Conservation (phyloP, 1,140 invertebrate species). For the Mactra quadrangularis region DNA sequence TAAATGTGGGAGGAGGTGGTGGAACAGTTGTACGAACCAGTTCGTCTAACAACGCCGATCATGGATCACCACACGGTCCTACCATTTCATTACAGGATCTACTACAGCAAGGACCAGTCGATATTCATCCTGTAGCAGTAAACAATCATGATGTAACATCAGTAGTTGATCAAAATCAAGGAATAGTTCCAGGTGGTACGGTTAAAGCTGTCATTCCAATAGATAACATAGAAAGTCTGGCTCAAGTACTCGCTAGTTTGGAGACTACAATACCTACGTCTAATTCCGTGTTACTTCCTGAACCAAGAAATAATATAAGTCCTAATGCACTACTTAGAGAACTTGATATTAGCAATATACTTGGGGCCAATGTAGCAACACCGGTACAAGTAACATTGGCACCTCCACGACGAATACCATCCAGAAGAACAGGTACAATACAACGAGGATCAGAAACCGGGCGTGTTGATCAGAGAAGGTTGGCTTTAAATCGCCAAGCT, state of each 20-base stretch:
- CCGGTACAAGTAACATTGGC: not conserved
- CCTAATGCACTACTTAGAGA: slow-evolving; percentile 22
- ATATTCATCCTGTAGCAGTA: not conserved
- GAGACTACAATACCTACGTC: slow-evolving; percentile 14
- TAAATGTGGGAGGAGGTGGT: not conserved
- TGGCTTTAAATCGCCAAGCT: too few species aligned
- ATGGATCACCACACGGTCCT: too few species aligned
- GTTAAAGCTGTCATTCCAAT: slow-evolving; percentile 46
- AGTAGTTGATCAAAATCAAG: slow-evolving; percentile 9
- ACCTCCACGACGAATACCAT: not conserved
- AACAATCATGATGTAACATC: not conserved
- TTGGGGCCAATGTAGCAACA: slow-evolving; percentile 19
- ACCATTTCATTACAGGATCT: slow-evolving; percentile 5
- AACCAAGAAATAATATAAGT: slow-evolving; percentile 11
- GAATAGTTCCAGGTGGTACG: slow-evolving; percentile 29
- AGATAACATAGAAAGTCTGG: slow-evolving; percentile 32
- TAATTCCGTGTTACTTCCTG: not conserved
- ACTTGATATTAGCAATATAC: slow-evolving; percentile 40
- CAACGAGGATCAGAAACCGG: too few species aligned
- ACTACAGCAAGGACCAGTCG: not conserved
- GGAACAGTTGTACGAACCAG: not conserved
- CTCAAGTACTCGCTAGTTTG: slow-evolving; percentile 36
- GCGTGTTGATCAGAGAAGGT: too few species aligned
- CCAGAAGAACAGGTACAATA: too few species aligned
- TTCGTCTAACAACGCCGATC: not conserved